phyloP scores from a whole-genome alignment of 2,113 vertebrate genomes.

The Geococcyx californianus region DNA sequence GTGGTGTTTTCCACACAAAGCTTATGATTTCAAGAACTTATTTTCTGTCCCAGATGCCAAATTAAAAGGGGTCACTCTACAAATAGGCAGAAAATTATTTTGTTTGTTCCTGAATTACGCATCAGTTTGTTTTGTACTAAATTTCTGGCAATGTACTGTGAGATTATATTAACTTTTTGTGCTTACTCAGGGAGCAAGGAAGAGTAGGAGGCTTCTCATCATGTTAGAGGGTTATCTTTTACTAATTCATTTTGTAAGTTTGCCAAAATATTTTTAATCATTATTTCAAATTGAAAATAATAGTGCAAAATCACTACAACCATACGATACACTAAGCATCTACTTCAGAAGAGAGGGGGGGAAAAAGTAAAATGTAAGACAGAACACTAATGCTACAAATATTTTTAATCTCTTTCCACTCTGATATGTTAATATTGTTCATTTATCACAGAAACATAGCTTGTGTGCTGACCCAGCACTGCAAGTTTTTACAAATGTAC shows the following conservation, averaged over 20 bases:
- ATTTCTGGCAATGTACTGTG: not conserved
- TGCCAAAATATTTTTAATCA: not conserved
- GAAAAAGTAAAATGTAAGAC: not conserved
- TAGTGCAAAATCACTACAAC: not conserved
- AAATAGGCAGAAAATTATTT: not conserved
- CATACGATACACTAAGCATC: not conserved
- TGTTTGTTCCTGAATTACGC: not conserved
- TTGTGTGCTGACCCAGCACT: conserved; percentile 22
- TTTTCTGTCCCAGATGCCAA: not conserved
- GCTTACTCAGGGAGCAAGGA: not conserved
- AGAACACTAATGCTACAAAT: conserved; percentile 55
- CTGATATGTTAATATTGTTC: conserved; percentile 54
- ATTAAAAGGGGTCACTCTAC: not conserved
- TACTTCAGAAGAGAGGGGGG: not conserved
- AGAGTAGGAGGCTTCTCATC: not conserved
- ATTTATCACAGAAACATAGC: conserved; percentile 54
- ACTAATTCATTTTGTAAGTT: not conserved
- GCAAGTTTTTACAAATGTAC: conserved; percentile 46
- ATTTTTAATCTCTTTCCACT: conserved; percentile 55
- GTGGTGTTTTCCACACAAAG: not conserved
- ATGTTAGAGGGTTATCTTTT: not conserved
- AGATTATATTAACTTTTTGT: not conserved
- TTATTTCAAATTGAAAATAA: not conserved
- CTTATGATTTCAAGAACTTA: not conserved
- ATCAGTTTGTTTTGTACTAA: not conserved